Evolutionary conservation across 2,888 invertebrate species (phyloP), one percentile per base, ranked within the genome.

Genomic region (Disparrhopalites patrizii): DNA sequence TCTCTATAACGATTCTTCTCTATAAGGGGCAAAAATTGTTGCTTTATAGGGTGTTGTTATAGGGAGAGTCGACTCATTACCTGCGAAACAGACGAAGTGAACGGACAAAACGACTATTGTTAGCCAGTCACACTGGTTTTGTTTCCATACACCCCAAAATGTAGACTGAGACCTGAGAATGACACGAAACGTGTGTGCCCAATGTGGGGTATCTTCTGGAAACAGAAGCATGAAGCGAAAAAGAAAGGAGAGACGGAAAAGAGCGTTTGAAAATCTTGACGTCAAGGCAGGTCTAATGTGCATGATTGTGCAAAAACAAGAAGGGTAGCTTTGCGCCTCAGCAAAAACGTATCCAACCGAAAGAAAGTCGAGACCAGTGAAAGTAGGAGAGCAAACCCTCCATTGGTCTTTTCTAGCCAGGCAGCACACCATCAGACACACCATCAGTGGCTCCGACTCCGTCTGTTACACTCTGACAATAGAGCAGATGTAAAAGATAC

Each of bases 241-340:
- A 18, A 50, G 50, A 50, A 25, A 18, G 20, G 23, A 52, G 52
- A 27, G 13, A 28, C 27, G 27, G 27, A 30, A 52, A 25, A 52
- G 25, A 25, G 13, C 13, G 7, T 27, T 25, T 18, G 33, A 25
- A 55, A 13, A 38, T 57, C 57, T 40, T 57, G 57, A 57, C 57
- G 57, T 57, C 57, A 57, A 36, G 40, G 31, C 4, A n/a, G 31
- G 27, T 28, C 27, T 54, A 36, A 36, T 36, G 8, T 36, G 36
- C 15, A 36, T 36, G 36, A 36, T 36, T 36, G 8, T 36, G 23
- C 3, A 3, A 4, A 23, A 3, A 23, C 20, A 23, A 23, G 25
- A 8, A 47, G 47, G 52, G 18, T 28, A 55, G 31, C 54, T 31
- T 20, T 30, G 31, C 20, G 31, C 15, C n/a, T n/a, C n/a, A n/a